Base-by-base conservation (phyloP, 2,797 vertebrate species). In the Carduelis carduelis region DNA sequence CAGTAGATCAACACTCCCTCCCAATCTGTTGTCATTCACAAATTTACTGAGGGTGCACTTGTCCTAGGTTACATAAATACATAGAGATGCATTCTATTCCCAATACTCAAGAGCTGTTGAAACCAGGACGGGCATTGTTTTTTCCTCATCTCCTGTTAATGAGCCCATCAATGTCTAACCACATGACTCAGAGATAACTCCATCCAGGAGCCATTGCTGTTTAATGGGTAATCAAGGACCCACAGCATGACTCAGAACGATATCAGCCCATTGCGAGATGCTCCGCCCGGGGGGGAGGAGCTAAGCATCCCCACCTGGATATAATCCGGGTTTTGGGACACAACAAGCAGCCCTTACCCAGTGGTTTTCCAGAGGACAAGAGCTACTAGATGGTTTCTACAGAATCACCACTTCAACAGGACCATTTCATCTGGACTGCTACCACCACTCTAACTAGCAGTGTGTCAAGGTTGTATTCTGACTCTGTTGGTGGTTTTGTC, bases 161-260 rank as follows among this genome's bases (percentile, higher is more conserved):
- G 16, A 6, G 16, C 23, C 56, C 56, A 35, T 35, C 34, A 35
- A 12, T 8, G 11, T 35, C 15, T 57, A 27, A 16, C 11, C 23
- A 4, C 34, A 6, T 37, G 56, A 35, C 34, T 35, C 56, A 35
- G 56, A 35, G 34, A 26, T 35, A 18, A 57, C 23, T 57, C 16
- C 56, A 34, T 57, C 11, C 4, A 1, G 56, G 16, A 37, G 56
- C 5, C 56, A 57, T 57, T 37, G 35, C 56, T 56, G n/a, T 34
- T 56, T 11, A 35, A 56, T 0, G 7, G 55, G n/a, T 5, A 24
- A 56, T 56, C 55, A 34, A 11, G 55, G n/a, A 16, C n/a, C 53
- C n/a, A 56, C 22, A 0, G 6, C 22, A 34, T 15, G n/a, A 34
- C n/a, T 56, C 55, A 56, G 55, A 56, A 34, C 0, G 3, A 23